Conservation (phyloP, 2,888 invertebrate species). For the Tubulanus polymorphus region DNA sequence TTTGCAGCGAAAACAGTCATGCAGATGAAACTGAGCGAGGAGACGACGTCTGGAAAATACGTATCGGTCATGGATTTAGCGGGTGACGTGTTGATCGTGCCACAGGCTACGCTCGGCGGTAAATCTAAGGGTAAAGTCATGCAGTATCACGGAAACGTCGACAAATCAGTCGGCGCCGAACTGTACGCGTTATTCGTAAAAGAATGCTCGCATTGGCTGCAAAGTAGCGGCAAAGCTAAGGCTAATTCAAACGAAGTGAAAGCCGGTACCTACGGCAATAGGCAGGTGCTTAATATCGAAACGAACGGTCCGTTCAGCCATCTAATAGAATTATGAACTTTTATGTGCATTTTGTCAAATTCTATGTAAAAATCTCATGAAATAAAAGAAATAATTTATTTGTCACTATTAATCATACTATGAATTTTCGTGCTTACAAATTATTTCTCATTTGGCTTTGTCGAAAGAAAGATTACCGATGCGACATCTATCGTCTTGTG, state of each 20-base stretch:
- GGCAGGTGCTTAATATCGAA: constrained; percentile 51
- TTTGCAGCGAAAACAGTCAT: constrained; percentile 40
- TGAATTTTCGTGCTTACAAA: too few relatives aligned
- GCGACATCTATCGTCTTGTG: too few relatives aligned
- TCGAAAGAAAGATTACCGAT: too few relatives aligned
- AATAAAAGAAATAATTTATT: too few relatives aligned
- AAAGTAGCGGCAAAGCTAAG: constrained; percentile 21
- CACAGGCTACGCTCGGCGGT: constrained; percentile 56
- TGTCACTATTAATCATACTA: too few relatives aligned
- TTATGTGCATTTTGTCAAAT: too few relatives aligned
- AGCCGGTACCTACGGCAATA: constrained; percentile 53
- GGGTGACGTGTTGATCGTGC: constrained; percentile 54
- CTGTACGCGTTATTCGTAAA: constrained; percentile 44
- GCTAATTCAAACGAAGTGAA: constrained; percentile 29
- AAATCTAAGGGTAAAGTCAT: constrained; percentile 51
- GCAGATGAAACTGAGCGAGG: constrained; percentile 38
- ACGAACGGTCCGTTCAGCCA: constrained; percentile 55
- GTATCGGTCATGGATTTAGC: constrained; percentile 48
- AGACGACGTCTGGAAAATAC: constrained; percentile 30
- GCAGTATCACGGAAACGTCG: constrained; percentile 55
- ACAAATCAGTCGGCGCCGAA: constrained; percentile 46
- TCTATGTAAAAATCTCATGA: too few relatives aligned
- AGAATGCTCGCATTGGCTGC: constrained; percentile 24
- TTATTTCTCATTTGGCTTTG: too few relatives aligned
- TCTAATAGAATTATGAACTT: constrained; percentile 43